These are phyloP conservation scores for Oeneis ivallda DNA, from an alignment of 2,888 invertebrate genomes.

Conservation along the genomic window DNA sequence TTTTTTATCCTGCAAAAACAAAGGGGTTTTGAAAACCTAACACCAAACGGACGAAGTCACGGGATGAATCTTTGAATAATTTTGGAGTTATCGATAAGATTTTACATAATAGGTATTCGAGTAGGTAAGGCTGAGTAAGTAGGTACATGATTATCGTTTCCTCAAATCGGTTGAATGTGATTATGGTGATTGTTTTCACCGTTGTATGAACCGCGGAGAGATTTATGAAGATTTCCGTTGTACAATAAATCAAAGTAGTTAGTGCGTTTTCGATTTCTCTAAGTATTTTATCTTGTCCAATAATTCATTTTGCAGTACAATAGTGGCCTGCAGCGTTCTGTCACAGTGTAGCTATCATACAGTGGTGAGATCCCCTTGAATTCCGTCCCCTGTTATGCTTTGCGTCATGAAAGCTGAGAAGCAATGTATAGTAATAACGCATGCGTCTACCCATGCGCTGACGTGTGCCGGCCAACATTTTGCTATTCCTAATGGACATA, in stretches of 20 bases:
- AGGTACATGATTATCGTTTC: conserved; percentile 10
- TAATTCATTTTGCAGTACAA: conserved; percentile 45
- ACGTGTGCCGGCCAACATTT: no score
- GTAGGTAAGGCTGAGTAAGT: background rate
- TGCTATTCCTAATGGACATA: no score
- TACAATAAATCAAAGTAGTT: conserved; percentile 39
- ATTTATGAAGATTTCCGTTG: conserved; percentile 40
- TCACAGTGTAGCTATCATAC: conserved; percentile 2
- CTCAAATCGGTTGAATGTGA: conserved; percentile 11
- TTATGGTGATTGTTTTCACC: conserved; percentile 27
- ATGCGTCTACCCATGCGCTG: no score
- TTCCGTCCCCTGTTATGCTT: background rate
- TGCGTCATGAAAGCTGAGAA: no score
- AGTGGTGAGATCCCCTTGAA: background rate
- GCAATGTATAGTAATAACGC: no score
- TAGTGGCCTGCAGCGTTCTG: conserved; percentile 45
- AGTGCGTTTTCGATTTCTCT: conserved; percentile 43
- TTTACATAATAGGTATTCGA: conserved; percentile 3
- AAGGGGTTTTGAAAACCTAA: no score
- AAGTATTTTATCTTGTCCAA: conserved; percentile 43
- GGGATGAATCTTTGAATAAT: conserved; percentile 4
- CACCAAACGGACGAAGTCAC: no score
- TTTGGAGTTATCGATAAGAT: conserved; percentile 1
- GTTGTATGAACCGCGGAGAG: conserved; percentile 33
- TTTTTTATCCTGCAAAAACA: no score